Evolutionary conservation across 1,140 invertebrate species (phyloP), one percentile per base, ranked within the genome.

Genomic region (Penaeus indicus): DNA sequence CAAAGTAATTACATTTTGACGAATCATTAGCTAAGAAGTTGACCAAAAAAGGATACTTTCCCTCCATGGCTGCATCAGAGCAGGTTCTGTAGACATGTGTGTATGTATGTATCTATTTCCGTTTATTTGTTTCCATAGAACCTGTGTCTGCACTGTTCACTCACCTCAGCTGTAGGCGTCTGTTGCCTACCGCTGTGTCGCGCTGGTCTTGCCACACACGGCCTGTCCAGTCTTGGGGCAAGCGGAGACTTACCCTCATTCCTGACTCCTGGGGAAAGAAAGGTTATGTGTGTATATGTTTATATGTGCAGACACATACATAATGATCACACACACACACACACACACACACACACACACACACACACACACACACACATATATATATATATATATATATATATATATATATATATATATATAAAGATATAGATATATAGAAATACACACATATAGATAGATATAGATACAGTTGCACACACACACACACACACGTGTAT

Each of bases 211-310:
- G 62, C 84, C 69, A 85, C 21, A 77, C 11, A 3, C 60, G 69
- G 8, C 78, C 85, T 38, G 62, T 78, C 63, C 75, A 86, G 77
- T 80, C 60, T 27, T 67, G 25, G 19, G 75, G 85, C 25, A 79
- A 18, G 4, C 54, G 54, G 54, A 54, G 54, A 54, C 54, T 54
- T 8, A 32, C 67, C 18, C 67, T 25, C 67, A 11, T n/a, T 0
- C 67, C 67, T 72, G n/a, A 72, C 21, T 25, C 16, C 32, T 32
- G 18, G n/a, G 32, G 11, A 21, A 11, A 72, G n/a, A 72, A 25
- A 72, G n/a, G 32, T 22, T 72, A 72, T 72, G 32, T 72, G 18
- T 18, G 1, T 22, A 72, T 19, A 69, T 19, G 16, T 19, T 11
- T 19, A 69, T 19, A 69, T 18, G 16, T 19, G 16, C 27, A 69